Conservation (phyloP, 2,888 invertebrate species). For the Pandemis corylana region DNA sequence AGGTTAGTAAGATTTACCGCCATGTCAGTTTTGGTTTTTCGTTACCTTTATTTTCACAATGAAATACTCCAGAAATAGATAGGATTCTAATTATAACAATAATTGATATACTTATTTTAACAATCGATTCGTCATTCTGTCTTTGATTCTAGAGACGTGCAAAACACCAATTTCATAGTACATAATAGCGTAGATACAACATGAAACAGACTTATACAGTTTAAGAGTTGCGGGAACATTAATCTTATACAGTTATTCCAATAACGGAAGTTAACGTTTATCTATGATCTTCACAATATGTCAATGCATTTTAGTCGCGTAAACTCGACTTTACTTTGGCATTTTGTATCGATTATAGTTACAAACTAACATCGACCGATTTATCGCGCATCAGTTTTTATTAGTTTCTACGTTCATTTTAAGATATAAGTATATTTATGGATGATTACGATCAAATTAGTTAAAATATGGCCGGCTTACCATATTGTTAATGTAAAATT, state of each 20-base stretch:
- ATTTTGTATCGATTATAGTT: constrained; percentile 3
- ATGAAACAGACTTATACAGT: constrained; percentile 6
- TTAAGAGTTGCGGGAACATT: background rate
- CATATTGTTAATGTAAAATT: constrained; percentile 34
- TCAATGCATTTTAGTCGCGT: background rate
- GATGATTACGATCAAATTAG: constrained; percentile 57
- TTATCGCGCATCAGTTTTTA: constrained; percentile 24
- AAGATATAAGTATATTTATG: constrained; percentile 52
- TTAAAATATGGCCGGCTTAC: constrained; percentile 49
- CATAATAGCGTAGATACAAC: constrained; percentile 33
- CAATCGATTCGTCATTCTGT: background rate
- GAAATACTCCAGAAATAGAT: constrained; percentile 2
- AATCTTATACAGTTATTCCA: constrained; percentile 10
- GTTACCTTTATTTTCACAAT: background rate
- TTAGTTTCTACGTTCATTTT: constrained; percentile 51
- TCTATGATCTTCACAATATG: background rate
- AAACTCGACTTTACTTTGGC: background rate
- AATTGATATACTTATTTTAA: background rate
- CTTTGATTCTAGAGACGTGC: background rate
- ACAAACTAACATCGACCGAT: background rate
- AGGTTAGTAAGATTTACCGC: constrained; percentile 8
- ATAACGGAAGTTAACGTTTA: constrained; percentile 1
- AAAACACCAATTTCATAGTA: constrained; percentile 44
- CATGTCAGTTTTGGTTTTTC: constrained; percentile 9
- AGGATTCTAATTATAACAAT: background rate